Conservation (phyloP, 2,888 invertebrate genomes). For the Rhingia rostrata region DNA sequence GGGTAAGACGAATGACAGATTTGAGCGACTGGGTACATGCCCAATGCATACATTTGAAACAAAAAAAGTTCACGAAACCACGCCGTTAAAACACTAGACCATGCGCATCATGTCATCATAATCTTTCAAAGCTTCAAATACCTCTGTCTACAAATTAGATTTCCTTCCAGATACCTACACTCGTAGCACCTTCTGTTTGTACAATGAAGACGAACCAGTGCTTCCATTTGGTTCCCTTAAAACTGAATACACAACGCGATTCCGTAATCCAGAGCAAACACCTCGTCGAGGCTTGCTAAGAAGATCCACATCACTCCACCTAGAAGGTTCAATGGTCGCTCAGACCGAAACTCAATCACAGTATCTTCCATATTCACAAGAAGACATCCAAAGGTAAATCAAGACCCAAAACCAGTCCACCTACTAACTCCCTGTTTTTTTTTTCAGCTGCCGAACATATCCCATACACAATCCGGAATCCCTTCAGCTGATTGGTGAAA, state of each 20-base stretch:
- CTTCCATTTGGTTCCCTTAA: slow-evolving; percentile 79
- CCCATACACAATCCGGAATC: slow-evolving; percentile 80
- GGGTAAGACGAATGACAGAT: too few species aligned
- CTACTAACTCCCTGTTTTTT: neutral
- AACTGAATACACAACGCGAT: slow-evolving; percentile 78
- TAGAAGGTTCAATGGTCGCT: slow-evolving; percentile 81
- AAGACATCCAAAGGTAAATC: slow-evolving; percentile 79
- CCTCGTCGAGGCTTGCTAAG: slow-evolving; percentile 77
- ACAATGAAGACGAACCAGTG: slow-evolving; percentile 78
- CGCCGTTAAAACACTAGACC: too few species aligned
- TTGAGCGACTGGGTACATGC: too few species aligned
- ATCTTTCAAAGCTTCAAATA: too few species aligned
- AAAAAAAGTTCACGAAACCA: too few species aligned
- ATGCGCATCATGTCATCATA: too few species aligned
- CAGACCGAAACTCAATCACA: slow-evolving; percentile 81
- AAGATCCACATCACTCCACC: slow-evolving; percentile 80
- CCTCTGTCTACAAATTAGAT: neutral
- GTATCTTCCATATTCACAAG: slow-evolving; percentile 81
- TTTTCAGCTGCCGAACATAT: slow-evolving; percentile 79
- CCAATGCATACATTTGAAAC: too few species aligned
- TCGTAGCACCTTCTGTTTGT: slow-evolving; percentile 79
- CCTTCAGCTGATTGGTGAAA: slow-evolving; percentile 77
- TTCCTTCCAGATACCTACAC: slow-evolving; percentile 76
- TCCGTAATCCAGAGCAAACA: slow-evolving; percentile 69
- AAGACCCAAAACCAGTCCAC: neutral